phyloP scores from a whole-genome alignment of 2,888 invertebrate species.

The Eupithecia tripunctaria region DNA sequence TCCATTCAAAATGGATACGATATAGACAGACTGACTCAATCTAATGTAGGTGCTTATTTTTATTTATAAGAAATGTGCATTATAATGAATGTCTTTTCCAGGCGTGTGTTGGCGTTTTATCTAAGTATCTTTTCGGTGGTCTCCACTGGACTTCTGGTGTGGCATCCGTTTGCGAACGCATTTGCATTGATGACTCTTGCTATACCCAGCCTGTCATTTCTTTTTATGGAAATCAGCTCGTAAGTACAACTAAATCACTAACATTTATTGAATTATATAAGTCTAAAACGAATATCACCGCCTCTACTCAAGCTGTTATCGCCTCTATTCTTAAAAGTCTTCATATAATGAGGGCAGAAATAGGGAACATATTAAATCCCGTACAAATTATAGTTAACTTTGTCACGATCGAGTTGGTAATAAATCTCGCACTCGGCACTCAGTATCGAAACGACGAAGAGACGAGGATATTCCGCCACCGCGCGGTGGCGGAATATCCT shows the following conservation, averaged over 20 bases:
- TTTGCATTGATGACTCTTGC: slow-evolving; percentile 91
- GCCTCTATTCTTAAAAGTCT: too few relatives aligned
- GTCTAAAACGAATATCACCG: too few relatives aligned
- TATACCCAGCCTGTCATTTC: slow-evolving; percentile 87
- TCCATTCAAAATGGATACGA: too few relatives aligned
- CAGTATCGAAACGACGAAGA: not conserved
- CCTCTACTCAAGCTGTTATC: too few relatives aligned
- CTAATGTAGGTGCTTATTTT: not conserved
- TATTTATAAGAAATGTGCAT: not conserved
- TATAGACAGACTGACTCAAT: not conserved
- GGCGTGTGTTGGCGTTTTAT: slow-evolving; percentile 86
- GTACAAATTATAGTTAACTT: too few relatives aligned
- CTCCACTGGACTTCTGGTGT: slow-evolving; percentile 88
- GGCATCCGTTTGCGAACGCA: slow-evolving; percentile 92
- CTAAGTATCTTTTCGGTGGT: slow-evolving; percentile 85
- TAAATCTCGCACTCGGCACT: too few relatives aligned
- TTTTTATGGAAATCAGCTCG: slow-evolving; percentile 85
- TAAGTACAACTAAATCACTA: not conserved
- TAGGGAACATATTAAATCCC: too few relatives aligned
- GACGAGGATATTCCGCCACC: too few relatives aligned
- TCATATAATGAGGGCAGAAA: too few relatives aligned
- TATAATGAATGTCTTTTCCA: slow-evolving; percentile 58
- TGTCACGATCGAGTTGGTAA: too few relatives aligned
- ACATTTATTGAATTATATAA: too few relatives aligned
- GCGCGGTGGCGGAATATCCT: not conserved